A percentile compares a stretch with the other conserved stretches of the same genome.
phyloP scores from a whole-genome alignment of 2,797 vertebrate species.

The Heliangelus exortis region DNA sequence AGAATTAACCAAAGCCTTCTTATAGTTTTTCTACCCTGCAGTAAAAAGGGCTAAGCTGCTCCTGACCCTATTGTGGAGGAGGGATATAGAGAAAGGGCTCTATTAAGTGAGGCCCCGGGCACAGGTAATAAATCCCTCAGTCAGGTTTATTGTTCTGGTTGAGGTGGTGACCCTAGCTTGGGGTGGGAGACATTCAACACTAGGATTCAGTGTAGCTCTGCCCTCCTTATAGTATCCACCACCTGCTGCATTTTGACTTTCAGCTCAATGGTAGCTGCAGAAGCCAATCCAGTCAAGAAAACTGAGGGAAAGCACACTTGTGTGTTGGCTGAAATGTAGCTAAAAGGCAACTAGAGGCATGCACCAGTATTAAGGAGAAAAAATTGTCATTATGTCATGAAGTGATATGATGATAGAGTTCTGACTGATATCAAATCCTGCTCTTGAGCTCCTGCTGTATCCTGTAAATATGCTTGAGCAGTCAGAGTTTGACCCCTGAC shows the following conservation, averaged over 20 bases:
- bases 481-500: neutral
- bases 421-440: neutral
- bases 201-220: neutral
- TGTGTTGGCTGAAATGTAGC: neutral
- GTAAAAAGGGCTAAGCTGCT: neutral
- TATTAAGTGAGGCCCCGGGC: neutral
- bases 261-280: neutral
- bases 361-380: neutral
- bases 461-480: neutral
- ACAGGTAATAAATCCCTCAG: constrained; percentile 13
- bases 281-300: neutral
- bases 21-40: neutral
- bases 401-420: neutral
- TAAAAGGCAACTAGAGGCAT: neutral
- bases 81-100: neutral
- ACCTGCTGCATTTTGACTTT: neutral
- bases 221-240: neutral
- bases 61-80: neutral
- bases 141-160: constrained; percentile 14
- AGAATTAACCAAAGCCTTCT: neutral
- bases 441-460: neutral
- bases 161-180: neutral
- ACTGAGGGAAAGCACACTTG: neutral
- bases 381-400: neutral
- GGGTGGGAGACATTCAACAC: neutral